phyloP scores from a whole-genome alignment of 2,113 vertebrate genomes.

The Caranx ignobilis region DNA sequence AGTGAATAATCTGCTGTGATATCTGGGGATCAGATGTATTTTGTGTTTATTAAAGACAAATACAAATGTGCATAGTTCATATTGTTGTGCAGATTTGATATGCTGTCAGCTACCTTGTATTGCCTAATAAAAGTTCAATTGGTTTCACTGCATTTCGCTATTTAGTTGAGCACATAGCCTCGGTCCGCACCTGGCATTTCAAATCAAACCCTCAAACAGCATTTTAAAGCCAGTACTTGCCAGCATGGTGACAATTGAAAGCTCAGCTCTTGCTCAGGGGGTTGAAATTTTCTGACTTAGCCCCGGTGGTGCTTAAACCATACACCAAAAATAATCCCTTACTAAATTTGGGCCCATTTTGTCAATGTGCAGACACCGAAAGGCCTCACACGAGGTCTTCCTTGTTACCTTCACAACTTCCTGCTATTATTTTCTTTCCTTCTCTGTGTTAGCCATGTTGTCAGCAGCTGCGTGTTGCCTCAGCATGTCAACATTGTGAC shows the following conservation, averaged over 20 bases:
- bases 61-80: not conserved
- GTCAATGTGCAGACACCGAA: not conserved
- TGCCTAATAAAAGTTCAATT: not conserved
- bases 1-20: not conserved
- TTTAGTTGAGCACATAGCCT: not conserved
- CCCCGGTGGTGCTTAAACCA: not conserved
- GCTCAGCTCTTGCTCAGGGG: not conserved
- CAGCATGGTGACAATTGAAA: slow-evolving; percentile 4
- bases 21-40: not conserved
- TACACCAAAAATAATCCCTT: not conserved
- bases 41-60: not conserved
- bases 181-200: not conserved
- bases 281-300: not conserved
- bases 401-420: not conserved
- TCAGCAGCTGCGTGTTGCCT: slow-evolving; percentile 14
- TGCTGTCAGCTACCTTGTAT: not conserved
- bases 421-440: not conserved
- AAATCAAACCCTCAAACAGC: slow-evolving; percentile 2
- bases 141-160: not conserved
- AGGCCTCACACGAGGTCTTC: not conserved
- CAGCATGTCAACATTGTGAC: slow-evolving; percentile 37
- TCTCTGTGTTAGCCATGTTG: not conserved
- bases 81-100: not conserved
- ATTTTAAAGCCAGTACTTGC: not conserved
- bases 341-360: not conserved